Base-by-base conservation (phyloP, 2,797 vertebrate species). In the Poecile montanus region DNA sequence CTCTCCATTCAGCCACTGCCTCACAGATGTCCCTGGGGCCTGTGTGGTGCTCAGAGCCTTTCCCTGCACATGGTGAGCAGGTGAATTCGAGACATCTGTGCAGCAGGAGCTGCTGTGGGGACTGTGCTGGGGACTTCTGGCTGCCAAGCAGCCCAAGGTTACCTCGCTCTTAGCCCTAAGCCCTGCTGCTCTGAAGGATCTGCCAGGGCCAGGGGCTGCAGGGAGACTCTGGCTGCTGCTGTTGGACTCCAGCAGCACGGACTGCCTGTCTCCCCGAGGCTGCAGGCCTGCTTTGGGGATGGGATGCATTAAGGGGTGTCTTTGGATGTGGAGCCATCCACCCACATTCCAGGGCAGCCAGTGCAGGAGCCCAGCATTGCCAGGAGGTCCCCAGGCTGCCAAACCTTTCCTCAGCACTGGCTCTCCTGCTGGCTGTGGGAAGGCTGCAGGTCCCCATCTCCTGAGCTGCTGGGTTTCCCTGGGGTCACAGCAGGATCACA, bases 41-140 rank as follows among this genome's bases (percentile, higher is more conserved):
- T 4, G 29, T 62, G 4, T 50, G 72, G 12, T 50, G 70, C 62
- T 72, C 47, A 40, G 17, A n/a, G 13, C 26, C 20, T 16, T 42
- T 40, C 8, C 1, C 78, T 63, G 65, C 22, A 21, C 16, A 3
- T 11, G 30, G 22, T 2, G 2, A 78, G n/a, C 61, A 62, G 78
- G 83, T 81, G 67, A 85, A 45, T 57, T 36, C 32, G 38, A 75
- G 71, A 65, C 47, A 85, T 80, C 50, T 89, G 88, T 72, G 27
- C 53, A 72, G 27, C 61, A 70, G 77, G 20, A 88, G 45, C 79
- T 62, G 22, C 45, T 51, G 16, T 11, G 27, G 48, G 4, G 60
- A 58, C 42, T 0, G 0, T 58, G n/a, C 60, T 5, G 1, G 18
- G n/a, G 36, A 19, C 60, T 60, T 57, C 42, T 74, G 34, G 16